Conservation (phyloP, 2,797 vertebrate species). For the Helostoma temminkii region DNA sequence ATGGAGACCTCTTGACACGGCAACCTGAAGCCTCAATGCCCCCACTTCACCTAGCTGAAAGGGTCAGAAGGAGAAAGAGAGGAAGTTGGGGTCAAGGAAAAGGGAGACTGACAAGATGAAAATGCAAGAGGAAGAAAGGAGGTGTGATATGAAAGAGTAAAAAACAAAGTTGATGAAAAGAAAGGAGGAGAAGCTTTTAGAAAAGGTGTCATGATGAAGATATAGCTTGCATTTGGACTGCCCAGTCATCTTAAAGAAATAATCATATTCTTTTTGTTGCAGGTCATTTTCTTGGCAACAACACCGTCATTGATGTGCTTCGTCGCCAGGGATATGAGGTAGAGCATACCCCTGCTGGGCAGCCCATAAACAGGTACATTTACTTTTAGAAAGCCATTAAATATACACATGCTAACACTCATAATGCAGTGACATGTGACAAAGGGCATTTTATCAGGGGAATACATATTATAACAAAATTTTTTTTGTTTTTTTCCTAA, state of each 20-base stretch:
- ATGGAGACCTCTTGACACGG: constrained; percentile 85
- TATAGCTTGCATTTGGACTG: not conserved
- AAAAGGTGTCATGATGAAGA: not conserved
- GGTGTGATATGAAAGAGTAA: not conserved
- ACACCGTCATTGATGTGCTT: constrained; percentile 91
- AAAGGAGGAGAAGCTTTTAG: constrained; percentile 1
- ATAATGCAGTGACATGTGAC: not conserved
- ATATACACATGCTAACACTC: constrained; percentile 9
- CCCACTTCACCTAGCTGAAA: constrained; percentile 82
- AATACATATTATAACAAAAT: not conserved
- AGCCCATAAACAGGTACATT: constrained; percentile 87
- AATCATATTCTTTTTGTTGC: constrained; percentile 25
- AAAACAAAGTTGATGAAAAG: not conserved
- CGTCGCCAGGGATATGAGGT: constrained; percentile 89
- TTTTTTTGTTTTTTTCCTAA: not conserved
- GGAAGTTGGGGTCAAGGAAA: constrained; percentile 55
- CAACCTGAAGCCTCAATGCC: constrained; percentile 84
- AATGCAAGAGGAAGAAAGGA: constrained; percentile 16
- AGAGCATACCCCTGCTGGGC: constrained; percentile 89
- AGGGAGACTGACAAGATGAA: constrained; percentile 34
- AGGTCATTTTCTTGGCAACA: constrained; percentile 95
- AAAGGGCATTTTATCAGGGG: too few species aligned
- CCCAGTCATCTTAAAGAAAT: not conserved
- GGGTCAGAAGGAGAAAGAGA: constrained; percentile 65
- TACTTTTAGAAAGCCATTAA: constrained; percentile 1